Evolutionary conservation across 1,140 invertebrate species (phyloP).

Genomic region (Drosophila nigromelanica): DNA sequence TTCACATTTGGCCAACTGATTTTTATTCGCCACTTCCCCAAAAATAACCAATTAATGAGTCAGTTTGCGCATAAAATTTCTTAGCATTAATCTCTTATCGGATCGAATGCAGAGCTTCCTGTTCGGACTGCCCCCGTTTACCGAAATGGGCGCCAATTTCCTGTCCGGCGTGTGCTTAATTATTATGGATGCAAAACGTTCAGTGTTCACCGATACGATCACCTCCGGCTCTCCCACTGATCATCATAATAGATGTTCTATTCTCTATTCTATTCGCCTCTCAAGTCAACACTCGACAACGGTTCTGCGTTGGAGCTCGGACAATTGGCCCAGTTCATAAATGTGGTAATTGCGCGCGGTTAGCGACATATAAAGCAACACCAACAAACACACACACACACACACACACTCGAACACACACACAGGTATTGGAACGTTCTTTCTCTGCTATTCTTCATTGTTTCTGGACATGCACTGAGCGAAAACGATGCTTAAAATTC

Average conservation of each 20-base stretch:
- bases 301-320: conserved; percentile 10
- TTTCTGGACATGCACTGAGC: too few relatives aligned
- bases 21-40: not conserved
- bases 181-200: not conserved
- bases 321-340: conserved; percentile 78
- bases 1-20: conserved; percentile 8
- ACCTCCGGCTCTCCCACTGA: conserved; percentile 43
- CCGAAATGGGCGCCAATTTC: conserved; percentile 57
- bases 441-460: not conserved
- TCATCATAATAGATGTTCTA: not conserved
- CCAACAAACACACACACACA: conserved; percentile 17
- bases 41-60: conserved; percentile 11
- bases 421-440: conserved; percentile 39
- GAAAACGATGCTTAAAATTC: too few relatives aligned
- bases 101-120: conserved; percentile 48
- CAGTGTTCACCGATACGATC: conserved; percentile 11
- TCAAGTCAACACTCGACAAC: conserved; percentile 14
- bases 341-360: conserved; percentile 73
- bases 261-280: too few relatives aligned
- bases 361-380: conserved; percentile 66
- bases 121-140: not conserved
- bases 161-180: conserved; percentile 23
- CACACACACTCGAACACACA: too few relatives aligned
- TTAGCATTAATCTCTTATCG: conserved; percentile 44
- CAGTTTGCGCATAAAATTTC: conserved; percentile 9